Conservation (phyloP, 2,797 vertebrate species). For the Sebastiscus albofasciatus region DNA sequence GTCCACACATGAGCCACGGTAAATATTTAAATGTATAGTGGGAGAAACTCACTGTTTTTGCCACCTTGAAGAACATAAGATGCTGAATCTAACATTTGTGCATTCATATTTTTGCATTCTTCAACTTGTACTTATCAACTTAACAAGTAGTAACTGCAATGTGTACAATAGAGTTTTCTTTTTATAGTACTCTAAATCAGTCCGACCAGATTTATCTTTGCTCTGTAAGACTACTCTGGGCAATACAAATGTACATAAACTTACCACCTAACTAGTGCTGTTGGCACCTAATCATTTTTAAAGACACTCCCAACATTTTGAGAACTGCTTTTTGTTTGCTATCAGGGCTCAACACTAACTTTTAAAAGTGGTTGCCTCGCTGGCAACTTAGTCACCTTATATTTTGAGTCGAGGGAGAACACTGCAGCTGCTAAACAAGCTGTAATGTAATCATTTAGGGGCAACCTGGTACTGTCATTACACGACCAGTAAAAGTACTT, state of each 20-base stretch:
- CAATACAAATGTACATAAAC: neutral
- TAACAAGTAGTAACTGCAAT: neutral
- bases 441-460: too few relatives aligned
- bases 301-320: neutral
- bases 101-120: neutral
- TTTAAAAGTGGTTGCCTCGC: neutral
- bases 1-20: neutral
- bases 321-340: neutral
- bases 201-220: neutral
- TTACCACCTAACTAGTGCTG: neutral
- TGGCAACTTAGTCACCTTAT: neutral
- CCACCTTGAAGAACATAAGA: neutral
- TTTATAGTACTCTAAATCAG: neutral
- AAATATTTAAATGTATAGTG: neutral
- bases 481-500: too few relatives aligned
- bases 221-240: neutral
- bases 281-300: neutral
- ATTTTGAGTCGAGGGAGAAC: neutral
- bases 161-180: neutral
- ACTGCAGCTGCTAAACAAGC: too few relatives aligned
- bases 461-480: too few relatives aligned
- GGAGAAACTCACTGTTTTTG: neutral
- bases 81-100: neutral
- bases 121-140: neutral
- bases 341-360: neutral